These are phyloP conservation scores for Oreochromis niloticus DNA, from an alignment of 2,113 vertebrate species.

Conservation along the genomic window DNA sequence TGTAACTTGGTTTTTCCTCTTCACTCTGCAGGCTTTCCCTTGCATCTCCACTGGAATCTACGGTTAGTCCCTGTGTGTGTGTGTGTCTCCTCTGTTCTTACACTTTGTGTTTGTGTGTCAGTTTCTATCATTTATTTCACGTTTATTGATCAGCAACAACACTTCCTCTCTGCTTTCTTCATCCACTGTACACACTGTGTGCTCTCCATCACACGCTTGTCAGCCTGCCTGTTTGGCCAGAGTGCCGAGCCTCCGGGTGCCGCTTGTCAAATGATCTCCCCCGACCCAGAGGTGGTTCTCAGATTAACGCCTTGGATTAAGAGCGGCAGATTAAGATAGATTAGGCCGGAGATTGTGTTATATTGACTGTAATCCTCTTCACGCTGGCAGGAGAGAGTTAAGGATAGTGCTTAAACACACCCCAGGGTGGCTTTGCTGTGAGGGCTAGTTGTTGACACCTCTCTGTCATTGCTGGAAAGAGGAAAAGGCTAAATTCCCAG, in stretches of 20 bases:
- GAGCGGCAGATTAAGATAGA: slow-evolving; percentile 59
- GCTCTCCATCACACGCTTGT: slow-evolving; percentile 6
- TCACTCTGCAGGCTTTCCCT: slow-evolving; percentile 78
- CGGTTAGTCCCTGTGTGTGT: slow-evolving; percentile 71
- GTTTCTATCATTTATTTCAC: background rate
- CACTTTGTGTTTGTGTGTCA: background rate
- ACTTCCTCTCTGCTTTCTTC: background rate
- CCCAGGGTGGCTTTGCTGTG: slow-evolving; percentile 7
- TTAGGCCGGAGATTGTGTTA: slow-evolving; percentile 62
- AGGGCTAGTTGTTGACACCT: slow-evolving; percentile 7
- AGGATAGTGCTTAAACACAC: slow-evolving; percentile 27
- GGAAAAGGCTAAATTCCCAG: background rate
- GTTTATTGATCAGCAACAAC: background rate
- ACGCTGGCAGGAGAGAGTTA: slow-evolving; percentile 20
- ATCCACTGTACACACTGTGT: background rate
- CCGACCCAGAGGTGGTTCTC: slow-evolving; percentile 49
- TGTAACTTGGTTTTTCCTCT: slow-evolving; percentile 17
- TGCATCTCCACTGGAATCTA: slow-evolving; percentile 89
- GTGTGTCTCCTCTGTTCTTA: background rate
- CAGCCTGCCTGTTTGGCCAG: slow-evolving; percentile 13
- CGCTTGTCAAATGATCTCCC: slow-evolving; percentile 42
- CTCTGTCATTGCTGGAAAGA: background rate
- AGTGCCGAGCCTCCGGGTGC: background rate
- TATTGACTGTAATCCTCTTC: slow-evolving; percentile 62
- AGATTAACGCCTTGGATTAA: slow-evolving; percentile 62